These are phyloP conservation scores for Salvelinus alpinus DNA, from an alignment of 2,113 vertebrate genomes.

Conservation along the genomic window DNA sequence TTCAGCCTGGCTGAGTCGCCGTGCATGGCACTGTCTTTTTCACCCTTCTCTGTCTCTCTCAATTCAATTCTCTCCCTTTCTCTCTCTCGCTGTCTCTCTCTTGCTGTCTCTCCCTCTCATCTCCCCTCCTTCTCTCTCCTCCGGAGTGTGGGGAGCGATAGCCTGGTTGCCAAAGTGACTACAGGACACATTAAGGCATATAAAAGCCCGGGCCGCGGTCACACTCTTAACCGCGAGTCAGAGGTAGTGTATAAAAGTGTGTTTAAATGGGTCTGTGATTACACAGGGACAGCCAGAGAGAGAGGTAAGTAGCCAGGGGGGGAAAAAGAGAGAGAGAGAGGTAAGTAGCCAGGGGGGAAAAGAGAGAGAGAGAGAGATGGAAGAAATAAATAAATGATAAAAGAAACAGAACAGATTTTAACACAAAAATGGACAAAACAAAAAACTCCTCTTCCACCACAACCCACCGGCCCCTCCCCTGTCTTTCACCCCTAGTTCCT, in stretches of 20 bases:
- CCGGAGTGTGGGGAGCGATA: conserved; percentile 14
- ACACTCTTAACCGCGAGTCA: conserved; percentile 69
- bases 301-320: no score
- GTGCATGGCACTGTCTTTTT: background rate
- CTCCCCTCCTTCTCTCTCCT: conserved; percentile 22
- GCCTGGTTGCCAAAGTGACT: conserved; percentile 71
- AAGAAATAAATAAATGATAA: conserved; percentile 26
- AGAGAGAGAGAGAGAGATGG: conserved; percentile 27
- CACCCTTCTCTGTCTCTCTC: background rate
- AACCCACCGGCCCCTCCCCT: conserved; percentile 38
- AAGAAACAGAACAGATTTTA: conserved; percentile 28
- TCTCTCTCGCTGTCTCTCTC: conserved; percentile 2
- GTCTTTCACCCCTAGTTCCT: conserved; percentile 49
- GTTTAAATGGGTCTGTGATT: conserved; percentile 73
- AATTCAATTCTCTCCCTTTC: background rate
- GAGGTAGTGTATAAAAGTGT: conserved; percentile 72
- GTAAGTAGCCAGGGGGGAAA: background rate
- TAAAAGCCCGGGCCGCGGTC: conserved; percentile 69
- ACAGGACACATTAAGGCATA: conserved; percentile 70
- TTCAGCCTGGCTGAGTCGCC: conserved; percentile 19
- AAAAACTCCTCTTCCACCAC: conserved; percentile 19
- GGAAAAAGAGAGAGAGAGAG: background rate
- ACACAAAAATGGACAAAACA: conserved; percentile 37
- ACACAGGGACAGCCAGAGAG: conserved; percentile 24
- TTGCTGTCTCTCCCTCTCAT: background rate